Base-by-base conservation (phyloP, 2,113 vertebrate species). In the Muscicapa adusta region DNA sequence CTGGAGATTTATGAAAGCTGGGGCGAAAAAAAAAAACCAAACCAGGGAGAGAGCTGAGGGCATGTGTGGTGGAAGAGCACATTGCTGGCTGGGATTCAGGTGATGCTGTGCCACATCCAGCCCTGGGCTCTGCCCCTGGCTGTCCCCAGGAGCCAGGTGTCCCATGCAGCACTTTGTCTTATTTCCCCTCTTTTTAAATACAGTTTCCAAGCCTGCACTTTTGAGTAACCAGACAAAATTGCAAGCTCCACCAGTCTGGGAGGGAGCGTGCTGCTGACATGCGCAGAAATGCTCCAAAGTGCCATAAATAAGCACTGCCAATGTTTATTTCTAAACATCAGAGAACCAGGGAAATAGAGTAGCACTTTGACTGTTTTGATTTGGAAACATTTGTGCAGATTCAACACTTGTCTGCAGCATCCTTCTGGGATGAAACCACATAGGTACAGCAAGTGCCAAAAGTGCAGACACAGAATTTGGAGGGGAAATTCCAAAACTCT, bases 291-390 rank as follows among this genome's bases (percentile, higher is more conserved):
- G 34, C 85, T 87, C 60, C 53, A 38, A 40, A 94, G 36, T 8
- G 29, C 96, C 96, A 75, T 88, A 92, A 97, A 96, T 89, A 95
- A 97, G 85, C 80, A 83, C 70, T 97, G 91, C 93, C 96, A 97
- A 94, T 97, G 93, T 97, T 98, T 97, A 96, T 95, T 97, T 92
- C 96, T 96, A 97, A 97, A 94, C 91, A 96, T 96, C 94, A 93
- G 94, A 97, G 94, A 96, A 95, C 72, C 89, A 85, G 91, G 88
- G 89, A 97, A 97, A 95, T 91, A 85, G 77, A 89, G 94, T 81
- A 95, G 93, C 71, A 89, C 94, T 97, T 75, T 71, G 66, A 88
- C 89, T 94, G 93, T 76, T 96, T 94, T 86, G 45, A 76, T 94
- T 96, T 96, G 96, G 95, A 97, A 97, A 85, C 89, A 67, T 92